phyloP scores from a whole-genome alignment of 2,888 invertebrate species.

The Troides aeacus region DNA sequence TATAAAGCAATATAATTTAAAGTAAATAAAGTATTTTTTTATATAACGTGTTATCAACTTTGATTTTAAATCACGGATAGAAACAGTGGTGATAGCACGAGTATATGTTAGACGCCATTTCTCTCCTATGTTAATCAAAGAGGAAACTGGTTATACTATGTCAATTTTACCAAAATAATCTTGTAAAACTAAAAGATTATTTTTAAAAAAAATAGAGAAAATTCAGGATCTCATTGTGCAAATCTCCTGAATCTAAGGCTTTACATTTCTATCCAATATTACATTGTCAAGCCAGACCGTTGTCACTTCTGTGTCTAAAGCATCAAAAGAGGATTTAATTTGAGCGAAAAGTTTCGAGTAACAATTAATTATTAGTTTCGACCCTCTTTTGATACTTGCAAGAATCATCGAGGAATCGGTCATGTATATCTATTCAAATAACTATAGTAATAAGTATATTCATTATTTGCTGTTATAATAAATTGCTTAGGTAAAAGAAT shows the following conservation, averaged over 20 bases:
- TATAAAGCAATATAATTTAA: too few species aligned
- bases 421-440: not conserved
- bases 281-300: slow-evolving; percentile 75
- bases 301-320: slow-evolving; percentile 54
- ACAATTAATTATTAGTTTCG: slow-evolving; percentile 76
- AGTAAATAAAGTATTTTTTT: too few species aligned
- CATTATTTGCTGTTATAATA: not conserved
- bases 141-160: not conserved
- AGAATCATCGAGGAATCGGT: slow-evolving; percentile 34
- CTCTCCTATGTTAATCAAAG: slow-evolving; percentile 1
- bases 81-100: not conserved
- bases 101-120: not conserved
- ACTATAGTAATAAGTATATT: not conserved
- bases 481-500: not conserved
- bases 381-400: slow-evolving; percentile 67
- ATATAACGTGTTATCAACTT: not conserved
- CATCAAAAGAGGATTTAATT: slow-evolving; percentile 75
- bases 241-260: slow-evolving; percentile 37
- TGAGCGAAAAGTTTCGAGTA: slow-evolving; percentile 69
- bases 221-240: not conserved
- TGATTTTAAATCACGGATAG: not conserved
- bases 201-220: not conserved
- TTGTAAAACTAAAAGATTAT: too few species aligned
- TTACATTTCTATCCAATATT: slow-evolving; percentile 71
- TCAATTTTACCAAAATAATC: not conserved